A percentile compares a stretch with the other conserved stretches of the same genome.
phyloP scores from a whole-genome alignment of 2,113 vertebrate species.

The Pimephales promelas region DNA sequence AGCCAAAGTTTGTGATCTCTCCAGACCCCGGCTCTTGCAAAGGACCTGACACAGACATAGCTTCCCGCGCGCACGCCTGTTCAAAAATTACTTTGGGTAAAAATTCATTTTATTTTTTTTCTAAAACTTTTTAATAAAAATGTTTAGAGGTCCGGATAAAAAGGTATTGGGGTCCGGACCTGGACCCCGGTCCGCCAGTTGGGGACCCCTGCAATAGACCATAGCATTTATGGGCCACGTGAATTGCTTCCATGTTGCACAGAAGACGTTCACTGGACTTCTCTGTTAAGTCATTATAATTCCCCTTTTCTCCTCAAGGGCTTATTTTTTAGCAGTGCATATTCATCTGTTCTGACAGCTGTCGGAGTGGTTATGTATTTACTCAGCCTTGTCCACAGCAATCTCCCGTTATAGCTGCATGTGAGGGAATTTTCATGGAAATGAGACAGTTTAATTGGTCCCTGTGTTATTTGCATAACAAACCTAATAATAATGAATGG shows the following conservation, averaged over 20 bases:
- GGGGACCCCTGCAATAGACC: too few species aligned
- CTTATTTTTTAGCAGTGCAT: constrained; percentile 51
- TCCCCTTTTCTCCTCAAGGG: constrained; percentile 49
- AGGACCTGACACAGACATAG: too few species aligned
- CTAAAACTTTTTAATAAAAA: too few species aligned
- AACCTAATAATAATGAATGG: constrained; percentile 69
- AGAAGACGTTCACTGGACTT: neutral
- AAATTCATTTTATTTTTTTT: too few species aligned
- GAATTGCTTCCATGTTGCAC: neutral
- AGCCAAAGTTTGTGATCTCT: too few species aligned
- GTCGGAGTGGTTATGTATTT: constrained; percentile 64
- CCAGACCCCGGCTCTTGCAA: too few species aligned
- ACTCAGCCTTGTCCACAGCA: constrained; percentile 70
- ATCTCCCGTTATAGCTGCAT: constrained; percentile 62
- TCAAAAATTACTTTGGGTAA: too few species aligned
- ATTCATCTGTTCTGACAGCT: constrained; percentile 70
- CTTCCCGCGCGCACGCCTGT: too few species aligned
- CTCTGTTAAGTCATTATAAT: constrained; percentile 50
- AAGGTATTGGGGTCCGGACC: too few species aligned
- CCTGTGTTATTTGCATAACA: constrained; percentile 67
- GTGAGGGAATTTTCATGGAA: constrained; percentile 70
- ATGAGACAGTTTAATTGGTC: constrained; percentile 68
- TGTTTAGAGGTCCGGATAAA: too few species aligned
- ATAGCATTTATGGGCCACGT: neutral
- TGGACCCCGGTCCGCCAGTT: too few species aligned